Evolutionary conservation across 2,888 invertebrate genomes (phyloP).

Genomic region (Pecten maximus): DNA sequence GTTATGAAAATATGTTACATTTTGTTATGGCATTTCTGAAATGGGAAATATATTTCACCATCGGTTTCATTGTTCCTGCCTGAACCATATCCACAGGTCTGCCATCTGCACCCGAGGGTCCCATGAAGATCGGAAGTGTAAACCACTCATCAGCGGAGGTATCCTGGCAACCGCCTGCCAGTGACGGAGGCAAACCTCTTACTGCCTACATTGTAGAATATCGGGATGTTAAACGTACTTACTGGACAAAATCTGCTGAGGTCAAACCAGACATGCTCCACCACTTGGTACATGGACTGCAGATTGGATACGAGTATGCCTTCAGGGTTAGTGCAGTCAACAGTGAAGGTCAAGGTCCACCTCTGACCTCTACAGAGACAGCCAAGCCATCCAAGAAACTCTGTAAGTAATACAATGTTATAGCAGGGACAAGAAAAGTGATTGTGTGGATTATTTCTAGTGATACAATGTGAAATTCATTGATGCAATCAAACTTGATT

Average conservation of each 20-base stretch:
- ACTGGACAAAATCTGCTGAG: constrained; percentile 85
- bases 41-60: neutral
- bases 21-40: neutral
- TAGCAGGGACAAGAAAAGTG: too few species aligned
- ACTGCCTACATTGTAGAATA: constrained; percentile 77
- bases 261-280: constrained; percentile 70
- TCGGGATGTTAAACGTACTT: constrained; percentile 95
- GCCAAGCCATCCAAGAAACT: constrained; percentile 66
- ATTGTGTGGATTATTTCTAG: too few species aligned
- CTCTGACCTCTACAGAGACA: constrained; percentile 67
- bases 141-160: constrained; percentile 72
- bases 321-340: constrained; percentile 80
- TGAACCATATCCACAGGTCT: constrained; percentile 40
- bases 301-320: constrained; percentile 84
- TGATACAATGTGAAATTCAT: too few species aligned
- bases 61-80: neutral
- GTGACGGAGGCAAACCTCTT: constrained; percentile 80
- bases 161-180: constrained; percentile 79
- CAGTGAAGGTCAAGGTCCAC: constrained; percentile 76
- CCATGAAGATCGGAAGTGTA: constrained; percentile 70
- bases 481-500: too few species aligned
- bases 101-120: constrained; percentile 69
- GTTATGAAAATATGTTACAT: neutral
- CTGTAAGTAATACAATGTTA: constrained; percentile 42
- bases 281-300: constrained; percentile 84